These are phyloP conservation scores for Falco concolor DNA, from an alignment of 2,797 vertebrate species.

Conservation along the genomic window DNA sequence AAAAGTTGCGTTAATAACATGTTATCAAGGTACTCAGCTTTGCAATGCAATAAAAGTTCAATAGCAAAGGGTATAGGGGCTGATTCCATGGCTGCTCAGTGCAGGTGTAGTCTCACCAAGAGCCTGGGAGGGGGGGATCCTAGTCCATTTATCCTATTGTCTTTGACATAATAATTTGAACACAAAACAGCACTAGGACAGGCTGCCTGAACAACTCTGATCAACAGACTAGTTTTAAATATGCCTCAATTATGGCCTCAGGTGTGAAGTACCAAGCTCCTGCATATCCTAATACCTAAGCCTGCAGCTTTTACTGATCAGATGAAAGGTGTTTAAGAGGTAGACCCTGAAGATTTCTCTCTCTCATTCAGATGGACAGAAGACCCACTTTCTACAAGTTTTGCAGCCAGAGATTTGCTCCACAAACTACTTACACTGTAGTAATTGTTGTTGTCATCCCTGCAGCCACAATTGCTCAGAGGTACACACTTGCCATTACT, in stretches of 20 bases:
- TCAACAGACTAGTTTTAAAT: background rate
- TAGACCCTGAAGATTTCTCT: background rate
- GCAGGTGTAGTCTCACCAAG: background rate
- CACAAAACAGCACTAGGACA: background rate
- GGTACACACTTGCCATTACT: slow-evolving; percentile 75
- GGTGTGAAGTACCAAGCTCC: background rate
- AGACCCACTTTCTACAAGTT: background rate
- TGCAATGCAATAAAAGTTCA: background rate
- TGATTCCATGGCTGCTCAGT: background rate
- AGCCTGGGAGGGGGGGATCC: background rate
- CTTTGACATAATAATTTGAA: background rate
- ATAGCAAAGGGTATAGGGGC: background rate
- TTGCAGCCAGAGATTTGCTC: background rate
- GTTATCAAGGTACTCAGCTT: background rate
- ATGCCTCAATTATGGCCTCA: background rate
- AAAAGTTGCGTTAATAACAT: background rate
- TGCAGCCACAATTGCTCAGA: slow-evolving; percentile 80
- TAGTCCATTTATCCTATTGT: background rate
- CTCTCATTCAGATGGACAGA: background rate
- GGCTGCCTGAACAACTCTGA: background rate
- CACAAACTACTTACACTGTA: slow-evolving; percentile 70
- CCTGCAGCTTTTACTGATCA: background rate
- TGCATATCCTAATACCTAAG: background rate
- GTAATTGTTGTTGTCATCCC: slow-evolving; percentile 74
- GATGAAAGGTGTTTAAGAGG: background rate